phyloP scores from a whole-genome alignment of 2,797 vertebrate species.

The Phoebastria nigripes region DNA sequence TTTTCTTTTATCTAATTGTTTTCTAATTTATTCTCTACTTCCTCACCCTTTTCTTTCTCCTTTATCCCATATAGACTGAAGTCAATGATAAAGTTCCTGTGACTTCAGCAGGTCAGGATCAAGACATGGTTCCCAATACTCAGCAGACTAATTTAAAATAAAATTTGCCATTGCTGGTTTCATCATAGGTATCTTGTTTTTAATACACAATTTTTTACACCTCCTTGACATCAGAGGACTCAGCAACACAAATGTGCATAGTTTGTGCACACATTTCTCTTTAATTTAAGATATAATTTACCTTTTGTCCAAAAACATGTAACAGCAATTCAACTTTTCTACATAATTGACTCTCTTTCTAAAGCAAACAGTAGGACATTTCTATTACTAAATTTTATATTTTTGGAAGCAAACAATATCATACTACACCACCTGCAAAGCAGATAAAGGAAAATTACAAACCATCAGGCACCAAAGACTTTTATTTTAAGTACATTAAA shows the following conservation, averaged over 20 bases:
- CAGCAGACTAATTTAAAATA: background rate
- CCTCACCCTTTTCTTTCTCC: background rate
- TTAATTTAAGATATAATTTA: background rate
- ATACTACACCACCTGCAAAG: background rate
- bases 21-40: background rate
- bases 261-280: background rate
- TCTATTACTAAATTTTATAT: background rate
- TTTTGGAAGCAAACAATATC: background rate
- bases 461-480: background rate
- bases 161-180: background rate
- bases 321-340: background rate
- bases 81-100: background rate
- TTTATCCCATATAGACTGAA: background rate
- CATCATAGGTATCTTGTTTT: background rate
- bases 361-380: background rate
- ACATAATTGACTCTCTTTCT: background rate
- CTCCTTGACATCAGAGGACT: background rate
- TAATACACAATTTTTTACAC: background rate
- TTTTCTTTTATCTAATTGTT: background rate
- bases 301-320: background rate
- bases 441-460: background rate
- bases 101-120: background rate
- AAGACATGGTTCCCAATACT: background rate
- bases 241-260: background rate
- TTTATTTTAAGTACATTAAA: background rate